phyloP scores from a whole-genome alignment of 2,113 vertebrate genomes.

The Hyperoodon ampullatus region DNA sequence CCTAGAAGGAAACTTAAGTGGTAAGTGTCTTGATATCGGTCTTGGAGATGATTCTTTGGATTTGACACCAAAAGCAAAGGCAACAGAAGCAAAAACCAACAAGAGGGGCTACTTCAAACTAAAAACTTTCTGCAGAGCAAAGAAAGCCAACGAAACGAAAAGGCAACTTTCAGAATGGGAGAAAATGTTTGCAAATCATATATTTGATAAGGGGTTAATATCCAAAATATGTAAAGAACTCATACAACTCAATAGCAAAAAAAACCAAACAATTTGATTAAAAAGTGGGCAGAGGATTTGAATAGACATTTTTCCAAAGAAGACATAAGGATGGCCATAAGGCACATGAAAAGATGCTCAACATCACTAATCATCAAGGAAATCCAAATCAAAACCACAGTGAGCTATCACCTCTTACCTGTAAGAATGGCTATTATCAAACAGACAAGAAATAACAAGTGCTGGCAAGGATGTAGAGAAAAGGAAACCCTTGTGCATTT shows the following conservation, averaged over 20 bases:
- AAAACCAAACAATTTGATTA: background rate
- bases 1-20: background rate
- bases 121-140: background rate
- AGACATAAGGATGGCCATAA: background rate
- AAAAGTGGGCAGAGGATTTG: background rate
- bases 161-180: background rate
- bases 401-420: background rate
- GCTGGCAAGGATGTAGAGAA: background rate
- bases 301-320: background rate
- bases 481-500: background rate
- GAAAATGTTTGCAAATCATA: background rate
- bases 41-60: background rate
- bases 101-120: background rate
- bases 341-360: background rate
- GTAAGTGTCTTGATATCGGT: background rate
- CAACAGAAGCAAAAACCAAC: background rate
- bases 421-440: background rate
- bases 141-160: background rate
- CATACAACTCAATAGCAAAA: background rate
- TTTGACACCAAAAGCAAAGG: background rate
- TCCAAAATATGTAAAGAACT: background rate
- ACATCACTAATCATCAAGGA: background rate
- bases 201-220: background rate
- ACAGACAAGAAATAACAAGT: background rate
- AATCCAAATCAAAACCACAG: background rate